These are phyloP conservation scores for Lochmaea crataegi DNA, from an alignment of 2,888 invertebrate genomes.

Conservation along the genomic window DNA sequence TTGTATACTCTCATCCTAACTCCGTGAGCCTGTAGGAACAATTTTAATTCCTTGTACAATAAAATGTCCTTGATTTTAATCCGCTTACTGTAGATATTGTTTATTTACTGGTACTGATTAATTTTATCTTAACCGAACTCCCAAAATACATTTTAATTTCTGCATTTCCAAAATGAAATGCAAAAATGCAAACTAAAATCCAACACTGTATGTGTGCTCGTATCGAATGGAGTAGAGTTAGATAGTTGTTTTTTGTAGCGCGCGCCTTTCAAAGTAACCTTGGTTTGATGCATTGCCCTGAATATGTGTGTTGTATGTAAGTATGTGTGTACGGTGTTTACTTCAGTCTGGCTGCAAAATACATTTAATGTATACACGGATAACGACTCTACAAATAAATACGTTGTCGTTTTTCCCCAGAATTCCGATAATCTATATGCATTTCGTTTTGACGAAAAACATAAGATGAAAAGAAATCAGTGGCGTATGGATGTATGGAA, in stretches of 20 bases:
- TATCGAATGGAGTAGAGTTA: slow-evolving; percentile 12
- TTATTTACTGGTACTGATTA: too few relatives aligned
- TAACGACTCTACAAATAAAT: slow-evolving; percentile 60
- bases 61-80: too few relatives aligned
- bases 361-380: slow-evolving; percentile 60
- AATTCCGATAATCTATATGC: slow-evolving; percentile 41
- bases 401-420: slow-evolving; percentile 47
- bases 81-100: too few relatives aligned
- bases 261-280: slow-evolving; percentile 58
- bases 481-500: slow-evolving; percentile 19
- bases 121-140: background rate
- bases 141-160: background rate
- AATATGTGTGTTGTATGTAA: slow-evolving; percentile 46
- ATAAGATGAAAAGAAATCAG: slow-evolving; percentile 26
- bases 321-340: slow-evolving; percentile 54
- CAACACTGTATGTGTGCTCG: background rate
- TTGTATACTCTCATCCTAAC: too few relatives aligned
- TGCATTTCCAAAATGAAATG: background rate
- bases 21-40: too few relatives aligned
- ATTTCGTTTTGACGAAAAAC: slow-evolving; percentile 42
- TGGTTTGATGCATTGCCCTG: slow-evolving; percentile 65
- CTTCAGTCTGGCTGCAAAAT: slow-evolving; percentile 62
- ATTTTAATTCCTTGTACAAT: too few relatives aligned
- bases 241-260: slow-evolving; percentile 33
- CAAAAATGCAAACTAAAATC: slow-evolving; percentile 1